phyloP scores from a whole-genome alignment of 2,113 vertebrate species.

The Clarias batrachus region DNA sequence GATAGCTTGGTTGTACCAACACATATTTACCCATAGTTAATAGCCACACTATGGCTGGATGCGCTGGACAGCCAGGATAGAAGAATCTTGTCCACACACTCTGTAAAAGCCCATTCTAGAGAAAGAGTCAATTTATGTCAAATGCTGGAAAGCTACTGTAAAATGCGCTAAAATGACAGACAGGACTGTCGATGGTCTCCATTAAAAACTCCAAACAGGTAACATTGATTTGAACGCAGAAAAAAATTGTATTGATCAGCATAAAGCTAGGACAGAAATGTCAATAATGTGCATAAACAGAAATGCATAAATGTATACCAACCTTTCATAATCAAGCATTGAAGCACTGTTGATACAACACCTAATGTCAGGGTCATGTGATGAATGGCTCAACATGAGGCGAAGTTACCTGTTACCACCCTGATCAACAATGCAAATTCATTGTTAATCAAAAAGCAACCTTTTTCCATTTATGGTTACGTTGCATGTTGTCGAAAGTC shows the following conservation, averaged over 20 bases:
- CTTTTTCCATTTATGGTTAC: background rate
- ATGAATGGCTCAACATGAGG: background rate
- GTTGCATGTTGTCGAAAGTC: background rate
- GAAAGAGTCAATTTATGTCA: background rate
- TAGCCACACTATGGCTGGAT: background rate
- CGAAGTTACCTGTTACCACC: background rate
- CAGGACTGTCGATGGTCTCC: background rate
- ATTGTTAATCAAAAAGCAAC: background rate
- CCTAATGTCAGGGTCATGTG: background rate
- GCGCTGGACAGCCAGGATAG: background rate
- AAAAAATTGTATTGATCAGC: background rate
- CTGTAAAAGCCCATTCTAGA: background rate
- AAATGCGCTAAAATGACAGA: background rate
- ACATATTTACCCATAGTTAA: background rate
- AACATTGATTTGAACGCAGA: background rate
- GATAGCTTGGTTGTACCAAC: background rate
- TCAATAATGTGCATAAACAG: background rate
- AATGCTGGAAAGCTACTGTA: background rate
- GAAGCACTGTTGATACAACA: background rate
- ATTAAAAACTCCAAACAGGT: conserved; percentile 4
- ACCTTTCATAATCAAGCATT: background rate
- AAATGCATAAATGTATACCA: background rate
- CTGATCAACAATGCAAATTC: background rate
- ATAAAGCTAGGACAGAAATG: background rate
- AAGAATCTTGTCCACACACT: background rate